Evolutionary conservation across 1,140 invertebrate genomes (phyloP), one percentile per base, ranked within the genome.

Genomic region (Drosophila carrolli): DNA sequence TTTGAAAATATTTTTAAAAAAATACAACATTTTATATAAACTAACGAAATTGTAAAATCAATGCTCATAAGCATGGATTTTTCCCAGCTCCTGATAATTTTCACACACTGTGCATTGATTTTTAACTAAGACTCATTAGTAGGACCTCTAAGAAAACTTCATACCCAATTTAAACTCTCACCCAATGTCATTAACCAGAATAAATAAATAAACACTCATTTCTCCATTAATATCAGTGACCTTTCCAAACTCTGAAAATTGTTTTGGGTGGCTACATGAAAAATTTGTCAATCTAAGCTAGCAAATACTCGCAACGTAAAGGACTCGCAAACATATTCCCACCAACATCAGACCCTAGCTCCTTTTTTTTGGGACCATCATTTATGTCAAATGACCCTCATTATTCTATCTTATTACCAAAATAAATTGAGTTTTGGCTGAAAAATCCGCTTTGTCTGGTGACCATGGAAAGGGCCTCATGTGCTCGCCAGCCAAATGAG

Each of bases 331-430:
- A 51, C 57, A 50, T 56, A 40, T 48, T 43, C n/a, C 16, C 38
- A 27, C 37, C 59, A 47, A 16, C 19, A n/a, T 23, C 23, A 38
- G 47, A 19, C 19, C 55, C 35, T 32, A 23, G 35, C 19, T 54
- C 19, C 19, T 13, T 13, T 38, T 16, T 44, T 23, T 60, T 19
- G 32, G 41, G 55, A 58, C 58, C 65, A 63, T 81, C 80, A 75
- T 84, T 89, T 84, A 84, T 89, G 84, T 82, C 84, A 84, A 89
- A 89, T 89, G 85, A 89, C 84, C 85, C 81, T 84, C 84, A 89
- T 89, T 89, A 89, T 73, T 89, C 78, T 77, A 62, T 63, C 84
- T 78, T 89, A 90, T 89, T 89, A 89, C 80, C 73, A 75, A 81
- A 89, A 89, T 89, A 89, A 89, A 89, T 89, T 89, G 85, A 89